Conservation (phyloP, 1,140 invertebrate genomes). For the Euschistus heros region DNA sequence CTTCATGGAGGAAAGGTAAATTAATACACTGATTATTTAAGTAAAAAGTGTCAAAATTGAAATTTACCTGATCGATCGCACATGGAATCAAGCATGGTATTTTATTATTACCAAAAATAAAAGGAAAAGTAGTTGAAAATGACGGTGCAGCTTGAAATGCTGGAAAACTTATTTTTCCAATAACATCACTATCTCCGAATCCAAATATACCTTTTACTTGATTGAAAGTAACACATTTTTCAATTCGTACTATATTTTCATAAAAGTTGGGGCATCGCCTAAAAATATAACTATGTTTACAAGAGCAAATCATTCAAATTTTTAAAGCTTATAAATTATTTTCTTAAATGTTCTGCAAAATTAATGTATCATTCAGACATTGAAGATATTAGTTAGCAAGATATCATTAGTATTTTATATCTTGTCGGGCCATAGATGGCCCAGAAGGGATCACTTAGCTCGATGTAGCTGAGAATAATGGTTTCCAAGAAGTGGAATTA, state of each 20-base stretch:
- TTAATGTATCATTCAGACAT: too few relatives aligned
- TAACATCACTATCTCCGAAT: conserved; percentile 88
- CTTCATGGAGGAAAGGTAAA: too few relatives aligned
- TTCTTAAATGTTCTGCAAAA: too few relatives aligned
- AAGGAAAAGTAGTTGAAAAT: conserved; percentile 89
- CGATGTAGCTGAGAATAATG: too few relatives aligned
- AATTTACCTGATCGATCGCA: conserved; percentile 86
- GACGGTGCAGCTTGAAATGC: conserved; percentile 92
- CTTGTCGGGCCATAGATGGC: too few relatives aligned
- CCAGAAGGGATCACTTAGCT: too few relatives aligned
- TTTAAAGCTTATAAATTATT: too few relatives aligned
- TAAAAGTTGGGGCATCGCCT: conserved; percentile 82
- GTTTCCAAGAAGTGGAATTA: too few relatives aligned
- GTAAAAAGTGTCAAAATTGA: neutral
- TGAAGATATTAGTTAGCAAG: too few relatives aligned
- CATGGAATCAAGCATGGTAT: conserved; percentile 92
- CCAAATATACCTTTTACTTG: conserved; percentile 96
- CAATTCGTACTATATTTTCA: conserved; percentile 80
- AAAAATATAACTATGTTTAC: conserved; percentile 30
- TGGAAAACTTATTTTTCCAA: conserved; percentile 96
- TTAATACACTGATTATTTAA: too few relatives aligned
- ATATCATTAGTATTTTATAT: too few relatives aligned
- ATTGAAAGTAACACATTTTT: conserved; percentile 91
- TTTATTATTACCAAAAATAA: conserved; percentile 79
- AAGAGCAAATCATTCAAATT: too few relatives aligned